A percentile compares a stretch with the other conserved stretches of the same genome.
These are phyloP conservation scores for Trachymyrmex cornetzi DNA, from an alignment of 1,140 invertebrate genomes.

Conservation along the genomic window DNA sequence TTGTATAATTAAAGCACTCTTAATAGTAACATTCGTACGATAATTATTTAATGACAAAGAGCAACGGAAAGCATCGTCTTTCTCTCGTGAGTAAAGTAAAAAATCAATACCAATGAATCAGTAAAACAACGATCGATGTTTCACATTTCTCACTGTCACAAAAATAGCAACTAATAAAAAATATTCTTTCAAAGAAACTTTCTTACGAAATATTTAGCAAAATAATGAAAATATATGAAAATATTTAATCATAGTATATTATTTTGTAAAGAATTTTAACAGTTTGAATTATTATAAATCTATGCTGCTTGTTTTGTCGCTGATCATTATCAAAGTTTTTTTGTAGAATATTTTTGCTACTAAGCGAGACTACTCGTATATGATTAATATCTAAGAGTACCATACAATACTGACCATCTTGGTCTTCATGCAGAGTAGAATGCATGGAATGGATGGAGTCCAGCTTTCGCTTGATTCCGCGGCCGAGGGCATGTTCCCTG, in stretches of 20 bases:
- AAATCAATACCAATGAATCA: background rate
- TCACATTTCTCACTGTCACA: constrained; percentile 55
- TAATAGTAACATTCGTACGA: constrained; percentile 58
- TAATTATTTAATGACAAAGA: constrained; percentile 41
- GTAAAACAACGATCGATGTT: background rate
- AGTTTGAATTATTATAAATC: background rate
- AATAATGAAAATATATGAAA: background rate
- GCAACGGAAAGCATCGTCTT: constrained; percentile 29
- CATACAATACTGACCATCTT: constrained; percentile 87
- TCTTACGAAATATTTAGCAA: background rate
- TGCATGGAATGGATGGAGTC: constrained; percentile 87
- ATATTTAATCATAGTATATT: background rate
- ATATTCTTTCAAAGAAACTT: constrained; percentile 63
- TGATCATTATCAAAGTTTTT: constrained; percentile 12
- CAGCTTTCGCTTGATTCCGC: constrained; percentile 87
- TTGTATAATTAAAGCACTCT: constrained; percentile 42
- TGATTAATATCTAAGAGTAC: constrained; percentile 81
- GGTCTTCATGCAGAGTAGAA: constrained; percentile 87
- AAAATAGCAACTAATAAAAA: constrained; percentile 37
- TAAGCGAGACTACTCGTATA: constrained; percentile 61
- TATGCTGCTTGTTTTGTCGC: background rate
- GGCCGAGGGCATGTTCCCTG: constrained; percentile 84
- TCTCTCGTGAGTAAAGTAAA: background rate
- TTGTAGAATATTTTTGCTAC: constrained; percentile 44
- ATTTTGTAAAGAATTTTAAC: constrained; percentile 2